Conservation (phyloP, 2,888 invertebrate genomes). For the Cheilosia pagana region DNA sequence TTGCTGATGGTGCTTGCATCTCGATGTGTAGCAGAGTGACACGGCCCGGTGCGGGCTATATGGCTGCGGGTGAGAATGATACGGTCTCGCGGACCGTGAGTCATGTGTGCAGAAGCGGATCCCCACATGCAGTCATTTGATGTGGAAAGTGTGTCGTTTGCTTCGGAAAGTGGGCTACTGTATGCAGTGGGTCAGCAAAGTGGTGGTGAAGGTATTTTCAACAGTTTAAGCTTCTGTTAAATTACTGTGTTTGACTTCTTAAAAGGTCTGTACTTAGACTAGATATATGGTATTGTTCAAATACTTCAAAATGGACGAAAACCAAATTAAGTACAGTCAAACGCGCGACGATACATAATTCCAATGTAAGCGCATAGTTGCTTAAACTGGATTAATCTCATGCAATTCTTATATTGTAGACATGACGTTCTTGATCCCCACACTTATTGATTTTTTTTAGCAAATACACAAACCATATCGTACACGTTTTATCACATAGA, state of each 20-base stretch:
- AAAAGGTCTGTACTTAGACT: background rate
- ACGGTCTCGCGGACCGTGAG: slow-evolving; percentile 55
- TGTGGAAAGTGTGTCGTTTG: slow-evolving; percentile 69
- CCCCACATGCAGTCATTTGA: slow-evolving; percentile 54
- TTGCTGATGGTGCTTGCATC: slow-evolving; percentile 31
- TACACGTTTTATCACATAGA: too few relatives aligned
- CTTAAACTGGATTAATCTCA: too few relatives aligned
- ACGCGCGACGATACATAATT: too few relatives aligned
- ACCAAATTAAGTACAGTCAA: background rate
- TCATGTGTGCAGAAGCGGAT: slow-evolving; percentile 45
- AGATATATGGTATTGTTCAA: too few relatives aligned
- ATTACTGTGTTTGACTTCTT: background rate
- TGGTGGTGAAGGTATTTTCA: background rate
- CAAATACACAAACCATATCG: too few relatives aligned
- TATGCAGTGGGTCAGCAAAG: slow-evolving; percentile 42
- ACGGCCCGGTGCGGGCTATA: background rate
- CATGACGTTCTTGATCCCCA: too few relatives aligned
- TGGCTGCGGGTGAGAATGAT: slow-evolving; percentile 50
- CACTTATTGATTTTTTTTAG: too few relatives aligned
- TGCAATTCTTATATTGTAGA: too few relatives aligned
- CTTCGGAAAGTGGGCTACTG: slow-evolving; percentile 42
- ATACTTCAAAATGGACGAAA: background rate
- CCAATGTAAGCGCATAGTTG: too few relatives aligned
- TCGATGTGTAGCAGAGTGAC: slow-evolving; percentile 24
- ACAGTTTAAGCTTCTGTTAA: background rate